Percentiles rank a stretch among this genome's conserved stretches.
These are phyloP conservation scores for Rhagium mordax DNA, from an alignment of 2,888 invertebrate species.

Conservation along the genomic window DNA sequence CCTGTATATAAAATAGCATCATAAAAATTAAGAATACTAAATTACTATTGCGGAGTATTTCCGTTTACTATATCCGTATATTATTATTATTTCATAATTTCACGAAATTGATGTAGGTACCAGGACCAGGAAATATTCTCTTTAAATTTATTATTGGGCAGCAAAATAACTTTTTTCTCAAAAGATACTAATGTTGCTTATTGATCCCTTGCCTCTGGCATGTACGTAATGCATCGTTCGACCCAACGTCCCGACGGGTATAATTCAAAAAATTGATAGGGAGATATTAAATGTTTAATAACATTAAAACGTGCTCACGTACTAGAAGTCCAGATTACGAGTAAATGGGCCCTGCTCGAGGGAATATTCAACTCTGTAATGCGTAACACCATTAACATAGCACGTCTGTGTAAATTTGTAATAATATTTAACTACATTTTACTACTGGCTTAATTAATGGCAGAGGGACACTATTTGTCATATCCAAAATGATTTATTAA, in stretches of 20 bases:
- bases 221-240: not conserved
- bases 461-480: not conserved
- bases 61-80: too few relatives aligned
- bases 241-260: not conserved
- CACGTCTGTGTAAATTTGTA: conserved; percentile 14
- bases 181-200: too few relatives aligned
- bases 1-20: too few relatives aligned
- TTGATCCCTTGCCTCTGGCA: too few relatives aligned
- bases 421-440: conserved; percentile 18
- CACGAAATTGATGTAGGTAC: too few relatives aligned
- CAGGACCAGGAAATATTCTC: too few relatives aligned
- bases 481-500: not conserved
- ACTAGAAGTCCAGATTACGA: not conserved
- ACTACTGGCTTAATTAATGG: not conserved
- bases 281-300: conserved; percentile 1
- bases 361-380: conserved; percentile 17
- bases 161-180: too few relatives aligned
- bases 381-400: conserved; percentile 11
- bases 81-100: too few relatives aligned
- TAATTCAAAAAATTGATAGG: not conserved
- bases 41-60: too few relatives aligned
- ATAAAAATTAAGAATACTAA: too few relatives aligned
- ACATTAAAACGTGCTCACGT: conserved; percentile 16
- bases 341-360: conserved; percentile 3
- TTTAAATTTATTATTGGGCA: too few relatives aligned